A percentile compares a stretch with the other conserved stretches of the same genome.
phyloP scores from a whole-genome alignment of 2,797 vertebrate species.

The Hyperoplus lanceolatus region DNA sequence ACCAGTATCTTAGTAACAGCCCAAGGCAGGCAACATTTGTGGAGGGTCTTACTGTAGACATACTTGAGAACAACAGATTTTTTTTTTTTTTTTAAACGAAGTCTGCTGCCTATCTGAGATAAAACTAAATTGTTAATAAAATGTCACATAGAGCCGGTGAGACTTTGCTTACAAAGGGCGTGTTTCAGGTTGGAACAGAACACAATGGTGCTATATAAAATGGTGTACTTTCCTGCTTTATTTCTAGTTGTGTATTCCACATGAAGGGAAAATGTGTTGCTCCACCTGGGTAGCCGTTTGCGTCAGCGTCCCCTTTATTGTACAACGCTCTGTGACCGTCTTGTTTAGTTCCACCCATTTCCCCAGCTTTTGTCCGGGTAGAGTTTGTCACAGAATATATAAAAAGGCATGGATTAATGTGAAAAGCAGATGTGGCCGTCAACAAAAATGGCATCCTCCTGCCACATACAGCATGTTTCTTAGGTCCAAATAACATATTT shows the following conservation, averaged over 20 bases:
- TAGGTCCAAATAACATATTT: constrained; percentile 15
- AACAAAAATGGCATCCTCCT: constrained; percentile 55
- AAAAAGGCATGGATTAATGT: constrained; percentile 71
- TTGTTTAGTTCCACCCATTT: constrained; percentile 74
- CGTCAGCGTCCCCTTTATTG: constrained; percentile 73
- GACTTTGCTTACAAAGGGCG: constrained; percentile 5
- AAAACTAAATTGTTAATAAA: constrained; percentile 18
- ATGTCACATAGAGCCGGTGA: not conserved
- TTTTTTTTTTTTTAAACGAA: constrained; percentile 2
- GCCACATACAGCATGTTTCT: constrained; percentile 19
- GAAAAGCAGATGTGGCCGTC: constrained; percentile 82
- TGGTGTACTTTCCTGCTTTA: constrained; percentile 59
- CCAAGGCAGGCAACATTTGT: constrained; percentile 63
- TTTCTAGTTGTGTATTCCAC: constrained; percentile 34
- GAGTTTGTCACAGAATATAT: constrained; percentile 58
- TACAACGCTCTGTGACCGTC: constrained; percentile 46
- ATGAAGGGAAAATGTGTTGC: constrained; percentile 53
- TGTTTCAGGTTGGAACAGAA: constrained; percentile 43
- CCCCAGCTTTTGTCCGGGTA: constrained; percentile 75
- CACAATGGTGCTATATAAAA: constrained; percentile 69
- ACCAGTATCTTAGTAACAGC: constrained; percentile 80
- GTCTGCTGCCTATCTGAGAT: not conserved
- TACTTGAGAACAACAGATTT: constrained; percentile 9
- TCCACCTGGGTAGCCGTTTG: constrained; percentile 71
- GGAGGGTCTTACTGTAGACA: constrained; percentile 69